Conservation (phyloP, 2,113 vertebrate genomes). For the Hirundichthys speculiger region DNA sequence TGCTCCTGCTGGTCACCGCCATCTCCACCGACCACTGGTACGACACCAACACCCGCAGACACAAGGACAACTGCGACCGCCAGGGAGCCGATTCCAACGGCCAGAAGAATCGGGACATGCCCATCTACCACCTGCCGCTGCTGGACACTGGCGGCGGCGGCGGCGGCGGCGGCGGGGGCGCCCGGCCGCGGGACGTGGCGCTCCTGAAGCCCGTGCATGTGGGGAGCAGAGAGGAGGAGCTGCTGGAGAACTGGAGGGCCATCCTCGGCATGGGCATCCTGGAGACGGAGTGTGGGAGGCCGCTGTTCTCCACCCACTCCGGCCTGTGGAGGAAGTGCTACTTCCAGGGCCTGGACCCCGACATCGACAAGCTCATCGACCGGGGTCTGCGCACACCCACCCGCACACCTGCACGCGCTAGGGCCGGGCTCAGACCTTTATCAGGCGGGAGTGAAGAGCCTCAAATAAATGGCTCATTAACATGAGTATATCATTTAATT, state of each 20-base stretch:
- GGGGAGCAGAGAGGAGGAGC: slow-evolving; percentile 81
- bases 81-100: slow-evolving; percentile 83
- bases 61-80: slow-evolving; percentile 88
- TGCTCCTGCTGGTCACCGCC: slow-evolving; percentile 85
- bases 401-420: background rate
- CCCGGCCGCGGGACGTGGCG: slow-evolving; percentile 73
- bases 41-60: slow-evolving; percentile 87
- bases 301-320: slow-evolving; percentile 86
- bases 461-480: too few relatives aligned
- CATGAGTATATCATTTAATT: too few relatives aligned
- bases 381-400: slow-evolving; percentile 67
- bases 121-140: slow-evolving; percentile 90
- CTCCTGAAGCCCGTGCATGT: slow-evolving; percentile 82
- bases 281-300: slow-evolving; percentile 87
- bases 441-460: too few relatives aligned
- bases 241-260: slow-evolving; percentile 87
- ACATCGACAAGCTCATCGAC: slow-evolving; percentile 87
- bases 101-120: slow-evolving; percentile 90
- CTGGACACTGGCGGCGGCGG: slow-evolving; percentile 75
- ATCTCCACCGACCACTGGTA: slow-evolving; percentile 91
- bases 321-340: slow-evolving; percentile 91
- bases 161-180: slow-evolving; percentile 48
- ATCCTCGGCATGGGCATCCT: slow-evolving; percentile 88
- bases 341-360: slow-evolving; percentile 82
- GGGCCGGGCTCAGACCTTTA: too few relatives aligned